A percentile compares a stretch with the other conserved stretches of the same genome.
Evolutionary conservation across 2,888 invertebrate genomes (phyloP).

Genomic region (Eupithecia insigniata): DNA sequence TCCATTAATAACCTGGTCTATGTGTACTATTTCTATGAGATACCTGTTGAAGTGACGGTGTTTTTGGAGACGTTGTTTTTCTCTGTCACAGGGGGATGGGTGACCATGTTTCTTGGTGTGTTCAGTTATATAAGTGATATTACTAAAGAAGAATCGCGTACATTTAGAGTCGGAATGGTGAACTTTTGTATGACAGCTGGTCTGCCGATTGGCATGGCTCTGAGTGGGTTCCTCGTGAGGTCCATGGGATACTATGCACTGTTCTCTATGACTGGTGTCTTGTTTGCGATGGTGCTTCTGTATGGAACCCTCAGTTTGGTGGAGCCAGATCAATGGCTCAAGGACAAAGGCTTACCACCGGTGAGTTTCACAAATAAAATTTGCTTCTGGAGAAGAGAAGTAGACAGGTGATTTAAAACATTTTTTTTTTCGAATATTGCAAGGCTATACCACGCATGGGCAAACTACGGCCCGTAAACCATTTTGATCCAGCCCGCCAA

Average conservation of each 20-base stretch:
- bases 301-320: slow-evolving; percentile 89
- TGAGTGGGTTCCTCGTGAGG: slow-evolving; percentile 79
- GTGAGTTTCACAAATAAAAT: slow-evolving; percentile 57
- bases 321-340: slow-evolving; percentile 83
- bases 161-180: slow-evolving; percentile 85
- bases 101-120: slow-evolving; percentile 84
- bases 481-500: no score
- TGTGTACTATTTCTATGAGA: slow-evolving; percentile 84
- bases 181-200: slow-evolving; percentile 85
- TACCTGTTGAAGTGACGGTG: slow-evolving; percentile 82
- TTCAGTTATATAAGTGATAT: slow-evolving; percentile 86
- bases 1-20: slow-evolving; percentile 80
- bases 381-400: background rate
- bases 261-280: slow-evolving; percentile 66
- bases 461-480: no score
- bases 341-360: slow-evolving; percentile 63
- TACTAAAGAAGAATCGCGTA: slow-evolving; percentile 83
- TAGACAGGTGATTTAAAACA: background rate
- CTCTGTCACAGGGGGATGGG: slow-evolving; percentile 83
- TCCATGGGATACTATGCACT: slow-evolving; percentile 77
- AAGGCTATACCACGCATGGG: background rate
- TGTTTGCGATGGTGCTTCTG: slow-evolving; percentile 85
- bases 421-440: background rate
- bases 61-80: slow-evolving; percentile 82
- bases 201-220: slow-evolving; percentile 81